Percentiles rank a stretch among this genome's conserved stretches.
These are phyloP conservation scores for Epizoanthus scotinus DNA, from an alignment of 92 coral and sea anemone species.

Conservation along the genomic window DNA sequence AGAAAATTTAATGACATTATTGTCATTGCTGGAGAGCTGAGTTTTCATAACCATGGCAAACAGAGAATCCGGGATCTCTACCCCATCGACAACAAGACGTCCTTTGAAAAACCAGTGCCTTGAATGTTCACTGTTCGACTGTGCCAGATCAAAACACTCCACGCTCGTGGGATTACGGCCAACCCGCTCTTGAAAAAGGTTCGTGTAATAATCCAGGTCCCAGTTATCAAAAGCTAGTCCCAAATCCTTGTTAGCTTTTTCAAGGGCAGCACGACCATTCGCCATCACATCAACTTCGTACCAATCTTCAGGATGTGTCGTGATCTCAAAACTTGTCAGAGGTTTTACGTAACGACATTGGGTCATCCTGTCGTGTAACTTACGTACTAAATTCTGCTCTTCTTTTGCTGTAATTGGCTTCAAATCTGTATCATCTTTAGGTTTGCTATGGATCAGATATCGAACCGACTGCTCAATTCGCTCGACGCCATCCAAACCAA, in stretches of 20 bases:
- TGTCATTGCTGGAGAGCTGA: conserved; percentile 74
- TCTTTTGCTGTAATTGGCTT: conserved; percentile 57
- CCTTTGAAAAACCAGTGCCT: conserved; percentile 99
- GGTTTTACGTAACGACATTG: conserved; percentile 88
- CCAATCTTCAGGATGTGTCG: conserved; percentile 69
- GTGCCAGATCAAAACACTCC: conserved; percentile 98
- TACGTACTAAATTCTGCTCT: conserved; percentile 68
- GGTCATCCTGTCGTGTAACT: conserved; percentile 94
- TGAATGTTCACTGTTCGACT: conserved; percentile 96
- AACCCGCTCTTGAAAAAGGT: conserved; percentile 78
- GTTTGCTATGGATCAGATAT: conserved; percentile 60
- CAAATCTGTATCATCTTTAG: conserved; percentile 47
- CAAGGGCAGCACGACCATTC: conserved; percentile 75
- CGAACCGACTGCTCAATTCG: conserved; percentile 84
- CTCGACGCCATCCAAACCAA: conserved; percentile 76
- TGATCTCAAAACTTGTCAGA: conserved; percentile 70
- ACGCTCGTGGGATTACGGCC: conserved; percentile 95
- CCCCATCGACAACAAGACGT: conserved; percentile 81
- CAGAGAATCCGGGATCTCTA: conserved; percentile 76
- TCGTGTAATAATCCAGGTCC: conserved; percentile 92
- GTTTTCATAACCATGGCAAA: conserved; percentile 95
- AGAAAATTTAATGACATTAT: conserved; percentile 83
- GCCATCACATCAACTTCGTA: conserved; percentile 79
- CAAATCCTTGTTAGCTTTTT: conserved; percentile 80
- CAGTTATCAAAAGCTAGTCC: conserved; percentile 97